Conservation (phyloP, 2,113 vertebrate genomes). For the Holacanthus passer region DNA sequence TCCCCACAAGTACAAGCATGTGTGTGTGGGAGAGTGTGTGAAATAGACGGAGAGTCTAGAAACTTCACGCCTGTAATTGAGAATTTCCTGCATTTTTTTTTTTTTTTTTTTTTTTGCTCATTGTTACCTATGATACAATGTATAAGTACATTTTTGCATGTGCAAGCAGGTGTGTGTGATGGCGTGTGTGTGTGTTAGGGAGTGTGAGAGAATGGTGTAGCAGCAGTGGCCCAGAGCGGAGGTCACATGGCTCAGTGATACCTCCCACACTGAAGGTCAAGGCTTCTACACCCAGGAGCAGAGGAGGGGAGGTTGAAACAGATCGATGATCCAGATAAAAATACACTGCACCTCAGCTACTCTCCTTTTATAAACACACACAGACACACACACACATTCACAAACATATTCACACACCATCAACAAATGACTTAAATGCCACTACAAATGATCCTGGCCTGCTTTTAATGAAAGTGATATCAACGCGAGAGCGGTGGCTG, state of each 20-base stretch:
- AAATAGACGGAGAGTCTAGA: not conserved
- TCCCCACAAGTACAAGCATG: conserved; percentile 10
- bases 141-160: conserved; percentile 19
- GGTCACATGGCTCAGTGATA: conserved; percentile 77
- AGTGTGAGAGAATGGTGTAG: conserved; percentile 50
- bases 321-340: conserved; percentile 84
- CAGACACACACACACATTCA: conserved; percentile 57
- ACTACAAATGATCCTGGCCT: conserved; percentile 74
- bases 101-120: not conserved
- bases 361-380: conserved; percentile 73
- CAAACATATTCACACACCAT: conserved; percentile 65
- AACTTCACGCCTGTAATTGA: conserved; percentile 24
- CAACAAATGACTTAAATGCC: conserved; percentile 78
- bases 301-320: conserved; percentile 71
- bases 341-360: conserved; percentile 79
- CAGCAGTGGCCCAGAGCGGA: conserved; percentile 63
- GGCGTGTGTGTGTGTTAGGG: conserved; percentile 43
- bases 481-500: conserved; percentile 57
- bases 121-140: not conserved
- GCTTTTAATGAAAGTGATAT: conserved; percentile 83
- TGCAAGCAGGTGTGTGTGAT: conserved; percentile 40
- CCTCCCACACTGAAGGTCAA: conserved; percentile 85
- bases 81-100: not conserved
- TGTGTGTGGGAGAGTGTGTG: conserved; percentile 2
- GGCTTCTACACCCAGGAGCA: conserved; percentile 71